A percentile compares a stretch with the other conserved stretches of the same genome.
Conservation (phyloP, 2,113 vertebrate genomes). For the human (Homo sapiens) region GRCh38 chr11:121931001-121931500, state of each 20-base stretch:
- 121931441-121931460: neutral
- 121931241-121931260: neutral
- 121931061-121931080: neutral
- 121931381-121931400: neutral
- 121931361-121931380: neutral
- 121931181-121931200: neutral
- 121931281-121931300: constrained; percentile 1
- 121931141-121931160: neutral
- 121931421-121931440: neutral
- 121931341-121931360: neutral
- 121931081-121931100: rapidly evolving
- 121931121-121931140: neutral
- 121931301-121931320: neutral
- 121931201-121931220: neutral
- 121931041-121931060: too few species aligned
- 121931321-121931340: neutral
- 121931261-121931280: constrained; percentile 23
- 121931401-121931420: neutral
- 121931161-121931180: neutral
- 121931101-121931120: neutral
- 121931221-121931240: neutral
- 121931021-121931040: neutral
- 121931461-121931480: neutral
- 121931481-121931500: neutral
- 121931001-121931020: neutral